Percentiles rank a stretch among this genome's conserved stretches.
These are phyloP conservation scores for Dryomyza anilis DNA, from an alignment of 2,888 invertebrate genomes.

Conservation along the genomic window DNA sequence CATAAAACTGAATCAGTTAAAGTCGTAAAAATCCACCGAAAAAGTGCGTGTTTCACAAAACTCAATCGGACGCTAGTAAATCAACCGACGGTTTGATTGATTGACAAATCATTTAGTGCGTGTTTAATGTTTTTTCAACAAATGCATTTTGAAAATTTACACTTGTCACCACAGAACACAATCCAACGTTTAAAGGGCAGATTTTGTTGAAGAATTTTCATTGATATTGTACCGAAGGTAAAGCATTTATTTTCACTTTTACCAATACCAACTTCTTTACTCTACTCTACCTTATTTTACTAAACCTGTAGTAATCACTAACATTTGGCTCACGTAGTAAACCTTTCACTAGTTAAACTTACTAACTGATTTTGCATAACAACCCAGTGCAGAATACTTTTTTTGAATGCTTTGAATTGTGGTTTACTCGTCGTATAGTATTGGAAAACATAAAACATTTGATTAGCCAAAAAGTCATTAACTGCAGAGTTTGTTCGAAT, in stretches of 20 bases:
- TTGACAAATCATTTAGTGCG: conserved; percentile 11
- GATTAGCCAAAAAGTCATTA: no score
- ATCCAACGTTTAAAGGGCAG: background rate
- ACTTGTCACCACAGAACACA: no score
- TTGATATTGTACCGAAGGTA: background rate
- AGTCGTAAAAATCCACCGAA: conserved; percentile 1
- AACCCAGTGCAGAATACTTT: background rate
- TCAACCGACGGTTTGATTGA: conserved; percentile 17
- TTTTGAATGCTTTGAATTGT: conserved; percentile 12
- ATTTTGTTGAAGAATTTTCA: background rate
- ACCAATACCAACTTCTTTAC: no score
- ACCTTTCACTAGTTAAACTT: background rate
- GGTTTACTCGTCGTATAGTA: conserved; percentile 3
- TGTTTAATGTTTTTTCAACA: conserved; percentile 30
- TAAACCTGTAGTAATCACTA: no score
- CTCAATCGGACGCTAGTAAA: conserved; percentile 1
- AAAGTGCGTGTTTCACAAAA: conserved; percentile 2
- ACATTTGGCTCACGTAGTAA: background rate
- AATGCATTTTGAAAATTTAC: no score
- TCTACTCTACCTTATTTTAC: no score
- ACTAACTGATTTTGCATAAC: no score
- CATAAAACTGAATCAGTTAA: background rate
- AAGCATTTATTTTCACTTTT: background rate
- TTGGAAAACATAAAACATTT: background rate
- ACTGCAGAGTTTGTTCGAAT: no score